Evolutionary conservation across 2,797 vertebrate genomes (phyloP).

Genomic region (Ceryle rudis): DNA sequence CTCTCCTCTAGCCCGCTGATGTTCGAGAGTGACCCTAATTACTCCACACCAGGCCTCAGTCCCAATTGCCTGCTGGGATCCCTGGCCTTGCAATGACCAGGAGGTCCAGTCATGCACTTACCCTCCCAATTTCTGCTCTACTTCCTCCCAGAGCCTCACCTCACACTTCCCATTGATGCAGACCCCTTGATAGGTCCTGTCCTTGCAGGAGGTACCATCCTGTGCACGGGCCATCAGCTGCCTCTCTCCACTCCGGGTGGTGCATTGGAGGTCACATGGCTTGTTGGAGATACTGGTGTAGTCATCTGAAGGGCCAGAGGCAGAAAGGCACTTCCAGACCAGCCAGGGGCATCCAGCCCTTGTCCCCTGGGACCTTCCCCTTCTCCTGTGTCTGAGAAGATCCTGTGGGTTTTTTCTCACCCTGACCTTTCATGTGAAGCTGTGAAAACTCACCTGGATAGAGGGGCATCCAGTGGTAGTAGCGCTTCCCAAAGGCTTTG

Average conservation of each 20-base stretch:
- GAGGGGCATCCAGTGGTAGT: conserved; percentile 89
- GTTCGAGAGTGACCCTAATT: background rate
- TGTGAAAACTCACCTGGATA: conserved; percentile 85
- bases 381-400: background rate
- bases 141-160: conserved; percentile 73
- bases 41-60: background rate
- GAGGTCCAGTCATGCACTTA: background rate
- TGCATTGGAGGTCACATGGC: conserved; percentile 92
- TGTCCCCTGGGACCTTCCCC: background rate
- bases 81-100: rapidly evolving
- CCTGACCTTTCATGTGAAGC: background rate
- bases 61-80: background rate
- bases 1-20: background rate
- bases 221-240: conserved; percentile 89
- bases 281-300: conserved; percentile 94
- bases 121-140: rapidly evolving
- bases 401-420: background rate
- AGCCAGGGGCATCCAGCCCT: background rate
- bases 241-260: conserved; percentile 86
- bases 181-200: conserved; percentile 86
- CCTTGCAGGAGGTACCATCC: conserved; percentile 89
- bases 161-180: conserved; percentile 90
- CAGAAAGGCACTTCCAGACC: background rate
- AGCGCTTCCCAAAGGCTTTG: conserved; percentile 87
- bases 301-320: conserved; percentile 82